A percentile compares a stretch with the other conserved stretches of the same genome.
phyloP scores from a whole-genome alignment of 1,140 invertebrate species.

The Nasonia vitripennis region DNA sequence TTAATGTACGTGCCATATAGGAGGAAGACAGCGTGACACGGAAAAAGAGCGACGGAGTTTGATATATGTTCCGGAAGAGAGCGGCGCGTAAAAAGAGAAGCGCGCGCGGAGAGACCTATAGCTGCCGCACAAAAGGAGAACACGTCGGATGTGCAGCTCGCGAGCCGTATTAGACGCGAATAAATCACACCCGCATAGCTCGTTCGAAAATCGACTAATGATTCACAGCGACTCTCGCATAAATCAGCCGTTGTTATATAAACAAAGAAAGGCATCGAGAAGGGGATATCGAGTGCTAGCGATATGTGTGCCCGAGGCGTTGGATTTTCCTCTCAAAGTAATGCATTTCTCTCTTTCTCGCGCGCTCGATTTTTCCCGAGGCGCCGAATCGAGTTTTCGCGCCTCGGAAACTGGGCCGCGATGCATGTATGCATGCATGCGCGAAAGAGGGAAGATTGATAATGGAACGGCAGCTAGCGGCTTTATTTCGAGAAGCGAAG shows the following conservation, averaged over 20 bases:
- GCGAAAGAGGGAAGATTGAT: neutral
- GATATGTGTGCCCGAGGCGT: too few species aligned
- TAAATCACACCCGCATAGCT: neutral
- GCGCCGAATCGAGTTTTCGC: neutral
- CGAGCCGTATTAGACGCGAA: neutral
- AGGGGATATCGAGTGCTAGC: too few species aligned
- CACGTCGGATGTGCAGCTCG: neutral
- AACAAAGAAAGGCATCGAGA: too few species aligned
- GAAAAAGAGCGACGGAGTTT: constrained; percentile 35
- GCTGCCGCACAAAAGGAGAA: constrained; percentile 1
- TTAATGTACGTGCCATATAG: neutral
- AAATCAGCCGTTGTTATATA: too few species aligned
- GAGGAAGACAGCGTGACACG: constrained; percentile 14
- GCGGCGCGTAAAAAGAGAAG: neutral
- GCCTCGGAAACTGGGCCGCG: neutral
- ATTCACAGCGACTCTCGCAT: neutral
- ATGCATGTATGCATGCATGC: neutral
- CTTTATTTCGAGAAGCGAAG: neutral
- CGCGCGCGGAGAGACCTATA: neutral
- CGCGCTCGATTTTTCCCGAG: neutral
- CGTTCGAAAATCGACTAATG: neutral
- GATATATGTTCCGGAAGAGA: constrained; percentile 39
- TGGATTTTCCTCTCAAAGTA: too few species aligned
- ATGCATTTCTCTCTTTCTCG: too few species aligned
- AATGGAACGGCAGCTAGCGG: neutral